phyloP scores from a whole-genome alignment of 2,888 invertebrate species.

The Calameuta idolon region DNA sequence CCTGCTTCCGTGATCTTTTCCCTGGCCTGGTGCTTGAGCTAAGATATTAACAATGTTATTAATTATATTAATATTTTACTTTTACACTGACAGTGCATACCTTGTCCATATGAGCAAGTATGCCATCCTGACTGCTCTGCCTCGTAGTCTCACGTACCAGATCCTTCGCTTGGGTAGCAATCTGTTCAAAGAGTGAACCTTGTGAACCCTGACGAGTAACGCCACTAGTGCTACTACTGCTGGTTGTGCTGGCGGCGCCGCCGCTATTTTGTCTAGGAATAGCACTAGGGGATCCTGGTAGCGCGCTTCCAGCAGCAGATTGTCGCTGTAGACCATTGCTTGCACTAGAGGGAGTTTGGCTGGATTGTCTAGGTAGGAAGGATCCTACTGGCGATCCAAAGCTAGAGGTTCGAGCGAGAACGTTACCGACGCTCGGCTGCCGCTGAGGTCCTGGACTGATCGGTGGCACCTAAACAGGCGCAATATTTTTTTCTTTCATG shows the following conservation, averaged over 20 bases:
- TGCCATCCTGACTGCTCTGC: conserved; percentile 89
- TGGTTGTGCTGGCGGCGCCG: conserved; percentile 34
- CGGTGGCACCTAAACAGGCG: conserved; percentile 67
- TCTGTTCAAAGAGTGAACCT: conserved; percentile 87
- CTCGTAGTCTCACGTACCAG: conserved; percentile 88
- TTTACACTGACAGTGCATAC: conserved; percentile 65
- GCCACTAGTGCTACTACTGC: conserved; percentile 44
- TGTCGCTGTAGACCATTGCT: conserved; percentile 31
- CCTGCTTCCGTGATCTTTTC: conserved; percentile 76
- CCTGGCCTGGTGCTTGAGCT: conserved; percentile 76
- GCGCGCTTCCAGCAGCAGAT: neutral
- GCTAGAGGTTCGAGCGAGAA: conserved; percentile 75
- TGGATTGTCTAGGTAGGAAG: conserved; percentile 48
- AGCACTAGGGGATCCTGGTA: neutral
- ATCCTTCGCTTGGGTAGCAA: conserved; percentile 90
- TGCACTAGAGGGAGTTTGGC: conserved; percentile 28
- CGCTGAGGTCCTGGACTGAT: conserved; percentile 70
- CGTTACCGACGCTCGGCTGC: conserved; percentile 74
- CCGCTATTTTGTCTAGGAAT: conserved; percentile 43
- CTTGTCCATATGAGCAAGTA: conserved; percentile 91
- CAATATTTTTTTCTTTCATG: neutral
- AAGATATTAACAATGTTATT: conserved; percentile 13
- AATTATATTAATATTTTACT: conserved; percentile 25
- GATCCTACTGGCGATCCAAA: conserved; percentile 69
- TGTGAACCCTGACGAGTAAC: conserved; percentile 83